A percentile compares a stretch with the other conserved stretches of the same genome.
Conservation (phyloP, 2,113 vertebrate species). For the Triplophysa rosa region DNA sequence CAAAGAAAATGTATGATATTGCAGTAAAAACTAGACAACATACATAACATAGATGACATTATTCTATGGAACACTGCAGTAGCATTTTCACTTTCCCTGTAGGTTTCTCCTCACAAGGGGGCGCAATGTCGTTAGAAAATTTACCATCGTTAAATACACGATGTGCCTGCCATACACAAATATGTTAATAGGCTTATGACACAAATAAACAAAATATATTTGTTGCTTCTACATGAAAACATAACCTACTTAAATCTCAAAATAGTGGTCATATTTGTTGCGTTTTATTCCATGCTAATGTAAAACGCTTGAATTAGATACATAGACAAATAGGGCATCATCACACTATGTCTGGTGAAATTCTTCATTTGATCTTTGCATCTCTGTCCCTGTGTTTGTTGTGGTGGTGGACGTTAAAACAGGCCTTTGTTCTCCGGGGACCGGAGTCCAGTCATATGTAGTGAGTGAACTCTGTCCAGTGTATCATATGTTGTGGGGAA, state of each 20-base stretch:
- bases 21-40: no score
- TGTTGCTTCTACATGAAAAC: no score
- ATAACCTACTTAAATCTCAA: background rate
- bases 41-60: no score
- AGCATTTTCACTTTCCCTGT: no score
- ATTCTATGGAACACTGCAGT: no score
- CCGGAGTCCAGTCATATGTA: background rate
- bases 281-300: background rate
- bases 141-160: no score
- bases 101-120: no score
- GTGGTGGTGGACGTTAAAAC: background rate
- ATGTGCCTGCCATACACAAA: no score
- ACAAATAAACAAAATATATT: no score
- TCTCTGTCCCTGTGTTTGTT: background rate
- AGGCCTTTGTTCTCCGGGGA: background rate
- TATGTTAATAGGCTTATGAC: no score
- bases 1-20: no score
- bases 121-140: no score
- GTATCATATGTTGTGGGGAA: conserved; percentile 11
- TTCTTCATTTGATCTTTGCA: background rate
- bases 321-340: background rate
- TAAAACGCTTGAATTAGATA: background rate
- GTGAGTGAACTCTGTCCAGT: background rate
- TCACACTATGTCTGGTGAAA: background rate
- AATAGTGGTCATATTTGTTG: background rate